Conservation (phyloP, 2,888 invertebrate genomes). For the Coleophora flavipennella region DNA sequence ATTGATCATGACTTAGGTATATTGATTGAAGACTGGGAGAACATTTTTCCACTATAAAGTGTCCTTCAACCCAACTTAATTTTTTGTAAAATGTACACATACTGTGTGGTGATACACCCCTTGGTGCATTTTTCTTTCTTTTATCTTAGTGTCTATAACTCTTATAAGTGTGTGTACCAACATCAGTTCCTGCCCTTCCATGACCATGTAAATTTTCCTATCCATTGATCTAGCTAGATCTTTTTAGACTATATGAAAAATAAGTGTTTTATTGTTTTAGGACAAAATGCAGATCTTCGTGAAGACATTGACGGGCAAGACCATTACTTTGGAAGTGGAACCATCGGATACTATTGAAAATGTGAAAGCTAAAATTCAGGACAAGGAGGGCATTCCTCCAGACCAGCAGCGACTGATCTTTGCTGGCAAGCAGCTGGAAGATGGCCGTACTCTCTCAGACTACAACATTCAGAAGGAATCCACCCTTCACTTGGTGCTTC, state of each 20-base stretch:
- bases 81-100: too few species aligned
- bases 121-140: background rate
- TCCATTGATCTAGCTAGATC: too few species aligned
- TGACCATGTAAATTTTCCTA: slow-evolving; percentile 1
- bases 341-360: slow-evolving; percentile 15
- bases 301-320: slow-evolving; percentile 13
- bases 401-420: slow-evolving; percentile 17
- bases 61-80: too few species aligned
- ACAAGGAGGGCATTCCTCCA: slow-evolving; percentile 16
- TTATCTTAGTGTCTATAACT: background rate
- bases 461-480: slow-evolving; percentile 18
- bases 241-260: too few species aligned
- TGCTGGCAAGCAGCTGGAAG: slow-evolving; percentile 15
- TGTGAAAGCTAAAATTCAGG: slow-evolving; percentile 16
- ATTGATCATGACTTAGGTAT: too few species aligned
- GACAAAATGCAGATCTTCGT: slow-evolving; percentile 34
- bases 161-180: background rate
- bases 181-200: background rate
- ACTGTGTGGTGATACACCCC: background rate
- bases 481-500: slow-evolving; percentile 13
- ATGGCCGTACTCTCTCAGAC: slow-evolving; percentile 15
- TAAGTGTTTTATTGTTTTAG: slow-evolving; percentile 20
- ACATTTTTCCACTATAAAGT: too few species aligned
- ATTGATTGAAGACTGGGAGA: too few species aligned
- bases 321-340: slow-evolving; percentile 11